Conservation (phyloP, 2,797 vertebrate genomes). For the Buphagus erythrorhynchus region DNA sequence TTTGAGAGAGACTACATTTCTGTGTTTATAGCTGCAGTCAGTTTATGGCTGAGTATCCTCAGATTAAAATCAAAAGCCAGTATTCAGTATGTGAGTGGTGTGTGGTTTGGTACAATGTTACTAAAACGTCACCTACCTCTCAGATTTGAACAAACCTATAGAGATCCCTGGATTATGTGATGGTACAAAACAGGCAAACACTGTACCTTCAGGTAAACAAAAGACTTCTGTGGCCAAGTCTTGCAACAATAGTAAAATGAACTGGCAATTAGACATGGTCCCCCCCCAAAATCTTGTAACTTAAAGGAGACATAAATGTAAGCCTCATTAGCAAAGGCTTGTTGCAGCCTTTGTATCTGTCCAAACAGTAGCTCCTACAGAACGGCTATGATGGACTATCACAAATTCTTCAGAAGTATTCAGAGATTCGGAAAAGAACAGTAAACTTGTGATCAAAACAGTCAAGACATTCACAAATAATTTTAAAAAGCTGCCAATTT, state of each 20-base stretch:
- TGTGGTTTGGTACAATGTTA: not conserved
- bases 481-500: not conserved
- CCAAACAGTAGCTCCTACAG: not conserved
- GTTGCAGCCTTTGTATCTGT: not conserved
- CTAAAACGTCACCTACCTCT: not conserved
- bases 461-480: not conserved
- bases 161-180: not conserved
- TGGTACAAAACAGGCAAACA: not conserved
- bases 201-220: not conserved
- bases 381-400: not conserved
- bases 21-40: not conserved
- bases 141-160: not conserved
- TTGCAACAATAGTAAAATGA: not conserved
- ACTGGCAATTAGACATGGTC: not conserved
- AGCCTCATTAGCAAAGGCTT: not conserved
- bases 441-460: not conserved
- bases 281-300: accelerated
- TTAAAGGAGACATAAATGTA: not conserved
- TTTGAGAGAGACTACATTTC: not conserved
- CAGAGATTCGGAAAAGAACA: not conserved
- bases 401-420: not conserved
- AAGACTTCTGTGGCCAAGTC: not conserved
- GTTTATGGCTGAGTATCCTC: not conserved
- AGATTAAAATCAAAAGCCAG: not conserved
- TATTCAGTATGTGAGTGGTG: not conserved